Conservation (phyloP, 2,113 vertebrate species). For the Muntiacus reevesi region DNA sequence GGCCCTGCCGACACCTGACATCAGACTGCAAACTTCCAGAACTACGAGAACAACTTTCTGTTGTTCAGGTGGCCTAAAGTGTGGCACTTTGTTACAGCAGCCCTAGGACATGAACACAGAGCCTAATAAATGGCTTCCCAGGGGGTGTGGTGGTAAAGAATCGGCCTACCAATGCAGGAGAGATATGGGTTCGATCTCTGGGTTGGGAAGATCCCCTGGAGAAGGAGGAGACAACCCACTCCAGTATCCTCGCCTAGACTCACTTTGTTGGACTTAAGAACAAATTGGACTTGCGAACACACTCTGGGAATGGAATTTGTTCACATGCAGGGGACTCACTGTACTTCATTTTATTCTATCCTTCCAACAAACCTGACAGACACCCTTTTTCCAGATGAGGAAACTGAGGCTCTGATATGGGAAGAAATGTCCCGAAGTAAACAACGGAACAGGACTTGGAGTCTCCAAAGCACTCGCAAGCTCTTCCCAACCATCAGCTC, state of each 20-base stretch:
- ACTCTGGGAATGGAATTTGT: neutral
- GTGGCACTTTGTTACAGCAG: neutral
- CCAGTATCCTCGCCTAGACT: neutral
- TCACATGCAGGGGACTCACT: neutral
- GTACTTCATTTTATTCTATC: neutral
- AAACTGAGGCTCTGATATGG: neutral
- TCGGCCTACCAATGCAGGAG: neutral
- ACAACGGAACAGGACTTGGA: accelerated
- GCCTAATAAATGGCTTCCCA: neutral
- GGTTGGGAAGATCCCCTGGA: neutral
- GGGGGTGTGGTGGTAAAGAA: neutral
- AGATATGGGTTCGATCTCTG: neutral
- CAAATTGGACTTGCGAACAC: neutral
- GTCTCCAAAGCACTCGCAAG: accelerated
- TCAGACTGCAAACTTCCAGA: neutral
- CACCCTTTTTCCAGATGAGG: neutral
- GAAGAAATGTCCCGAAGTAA: neutral
- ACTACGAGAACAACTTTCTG: neutral
- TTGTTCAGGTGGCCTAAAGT: neutral
- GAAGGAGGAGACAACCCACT: neutral
- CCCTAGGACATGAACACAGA: neutral
- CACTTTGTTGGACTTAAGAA: neutral
- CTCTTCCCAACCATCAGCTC: accelerated
- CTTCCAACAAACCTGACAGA: neutral
- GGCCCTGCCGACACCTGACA: neutral